Evolutionary conservation across 2,797 vertebrate species (phyloP).

Genomic region (Vultur gryphus): DNA sequence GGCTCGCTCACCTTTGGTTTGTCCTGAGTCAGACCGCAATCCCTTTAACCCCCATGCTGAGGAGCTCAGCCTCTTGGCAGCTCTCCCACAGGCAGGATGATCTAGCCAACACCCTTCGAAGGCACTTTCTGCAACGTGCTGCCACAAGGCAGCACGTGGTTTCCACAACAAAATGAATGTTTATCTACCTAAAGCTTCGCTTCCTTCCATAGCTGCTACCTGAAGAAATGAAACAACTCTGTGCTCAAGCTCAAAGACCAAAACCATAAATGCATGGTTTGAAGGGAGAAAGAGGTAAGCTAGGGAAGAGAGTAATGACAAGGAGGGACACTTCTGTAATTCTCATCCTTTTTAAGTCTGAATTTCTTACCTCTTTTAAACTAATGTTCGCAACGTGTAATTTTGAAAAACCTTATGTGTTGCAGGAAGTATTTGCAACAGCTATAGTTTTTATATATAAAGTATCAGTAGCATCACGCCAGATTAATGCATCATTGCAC

Average conservation of each 20-base stretch:
- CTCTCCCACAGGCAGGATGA: background rate
- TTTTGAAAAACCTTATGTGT: background rate
- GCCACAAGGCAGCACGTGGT: fast-evolving
- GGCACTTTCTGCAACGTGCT: background rate
- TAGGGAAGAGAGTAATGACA: background rate
- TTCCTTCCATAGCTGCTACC: background rate
- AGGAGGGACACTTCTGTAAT: background rate
- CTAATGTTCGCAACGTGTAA: fast-evolving
- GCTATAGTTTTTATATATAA: background rate
- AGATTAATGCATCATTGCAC: background rate
- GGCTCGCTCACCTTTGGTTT: background rate
- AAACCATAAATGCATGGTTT: background rate
- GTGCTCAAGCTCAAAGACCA: background rate
- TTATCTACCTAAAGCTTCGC: background rate
- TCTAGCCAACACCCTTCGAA: background rate
- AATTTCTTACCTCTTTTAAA: background rate
- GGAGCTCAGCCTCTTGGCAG: background rate
- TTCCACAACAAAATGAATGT: background rate
- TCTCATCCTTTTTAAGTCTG: fast-evolving
- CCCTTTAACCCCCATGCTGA: background rate
- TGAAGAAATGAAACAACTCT: background rate
- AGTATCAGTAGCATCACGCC: background rate
- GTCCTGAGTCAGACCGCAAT: background rate
- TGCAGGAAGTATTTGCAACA: background rate
- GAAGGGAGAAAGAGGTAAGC: background rate